Evolutionary conservation across 2,113 vertebrate species (phyloP), one percentile per base, ranked within the genome.

Genomic region (Heliornis fulica): DNA sequence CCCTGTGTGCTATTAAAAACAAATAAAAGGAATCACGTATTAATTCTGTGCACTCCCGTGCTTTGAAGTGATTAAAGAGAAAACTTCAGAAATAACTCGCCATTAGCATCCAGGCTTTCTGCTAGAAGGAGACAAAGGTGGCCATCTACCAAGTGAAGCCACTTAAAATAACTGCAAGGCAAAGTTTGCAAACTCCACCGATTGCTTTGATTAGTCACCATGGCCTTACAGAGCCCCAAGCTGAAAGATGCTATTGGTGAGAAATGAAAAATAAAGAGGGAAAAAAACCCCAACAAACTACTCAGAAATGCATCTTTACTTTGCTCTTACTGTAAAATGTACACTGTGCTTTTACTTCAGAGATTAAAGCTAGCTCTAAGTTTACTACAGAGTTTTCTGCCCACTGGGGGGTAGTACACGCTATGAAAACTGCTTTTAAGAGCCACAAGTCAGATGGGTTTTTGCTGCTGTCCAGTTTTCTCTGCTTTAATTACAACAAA

Each of bases 321-420:
- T 94, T 78, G 70, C 82, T 92, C 50, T 70, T 50, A 38, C 54
- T 83, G 31, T 82, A 94, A 90, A 95, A 70, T 15, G 51, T 77
- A 75, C 50, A 75, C 59, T 22, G 46, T 46, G 53, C 85, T 92
- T n/a, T 72, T 43, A 20, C 74, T 97, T 94, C 91, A 72, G 74
- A 95, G 79, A 96, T 98, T 90, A 98, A 98, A 98, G 97, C 97
- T 97, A 64, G 96, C 97, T 97, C 93, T 93, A 96, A 96, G 97
- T 98, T 98, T 98, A 98, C 98, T 98, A 98, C 98, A 90, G 98
- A 98, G 98, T 98, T 98, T 98, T 98, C 98, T 98, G 99, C 99
- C 99, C 99, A 97, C 99, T 99, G 98, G 99, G 99, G 99, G 99
- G 99, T 99, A 98, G 98, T 99, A 99, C 98, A 98, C 96, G 96